Evolutionary conservation across 2,797 vertebrate species (phyloP), one percentile per base, ranked within the genome.

Genomic region (Neostethus bicornis): DNA sequence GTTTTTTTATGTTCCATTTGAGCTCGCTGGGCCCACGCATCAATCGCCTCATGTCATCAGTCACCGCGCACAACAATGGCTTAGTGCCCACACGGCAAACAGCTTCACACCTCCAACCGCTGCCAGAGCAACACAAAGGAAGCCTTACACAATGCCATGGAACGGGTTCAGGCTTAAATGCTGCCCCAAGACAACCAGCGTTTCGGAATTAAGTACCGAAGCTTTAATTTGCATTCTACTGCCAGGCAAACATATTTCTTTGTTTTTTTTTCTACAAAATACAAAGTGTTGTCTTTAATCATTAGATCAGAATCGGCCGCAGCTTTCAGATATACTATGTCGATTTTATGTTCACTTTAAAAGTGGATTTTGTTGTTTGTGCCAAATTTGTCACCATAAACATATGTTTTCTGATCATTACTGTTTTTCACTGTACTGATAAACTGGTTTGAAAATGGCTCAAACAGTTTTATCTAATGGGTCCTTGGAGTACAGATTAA

Each of bases 61-160:
- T 68, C 66, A 60, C 68, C 31, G 71, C 84, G 84, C 81, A 63
- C 76, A 75, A 66, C 65, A 77, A 69, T 79, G 75, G 80, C 81
- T 76, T 56, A 31, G 38, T 51, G 73, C 76, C 71, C 21, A 12
- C 68, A 45, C 74, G 31, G 51, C 44, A 2, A 52, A 20, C 50
- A 57, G 39, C 19, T 12, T 51, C 52, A 45, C 60, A 61, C 20
- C 51, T 26, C 23, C 29, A 10, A 62, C 64, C 26, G 26, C 9
- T 28, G 29, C 63, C 61, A 20, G 51, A 32, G 32, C 45, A 62
- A 59, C 46, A 60, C 53, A 39, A 65, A 28, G 53, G 34, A 38
- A 51, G 71, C 71, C 77, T 81, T 78, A 68, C 62, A 58, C 5
- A 11, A 62, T 41, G 51, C 48, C 66, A 68, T 6, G 0, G 51